Evolutionary conservation across 2,888 invertebrate genomes (phyloP).

Genomic region (Crossocerus cetratus): DNA sequence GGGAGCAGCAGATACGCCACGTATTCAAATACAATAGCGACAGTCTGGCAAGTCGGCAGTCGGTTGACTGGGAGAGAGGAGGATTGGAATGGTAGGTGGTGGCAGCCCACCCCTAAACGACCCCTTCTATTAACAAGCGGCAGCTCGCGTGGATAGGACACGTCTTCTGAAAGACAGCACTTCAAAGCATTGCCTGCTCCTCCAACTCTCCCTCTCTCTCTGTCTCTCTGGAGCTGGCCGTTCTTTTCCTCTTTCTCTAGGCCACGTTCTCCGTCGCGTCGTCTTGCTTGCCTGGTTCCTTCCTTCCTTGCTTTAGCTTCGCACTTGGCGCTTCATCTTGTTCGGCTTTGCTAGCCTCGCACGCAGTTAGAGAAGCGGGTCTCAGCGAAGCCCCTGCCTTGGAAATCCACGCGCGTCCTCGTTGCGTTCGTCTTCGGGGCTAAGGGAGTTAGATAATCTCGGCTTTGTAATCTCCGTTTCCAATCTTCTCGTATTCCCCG

Average conservation of each 20-base stretch:
- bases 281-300: neutral
- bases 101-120: constrained; percentile 60
- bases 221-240: constrained; percentile 24
- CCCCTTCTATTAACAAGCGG: constrained; percentile 73
- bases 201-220: constrained; percentile 16
- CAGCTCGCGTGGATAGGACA: constrained; percentile 67
- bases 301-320: constrained; percentile 1
- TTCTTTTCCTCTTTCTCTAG: constrained; percentile 15
- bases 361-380: constrained; percentile 28
- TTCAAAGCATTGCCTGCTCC: constrained; percentile 61
- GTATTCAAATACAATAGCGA: constrained; percentile 74
- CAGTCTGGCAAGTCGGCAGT: constrained; percentile 67
- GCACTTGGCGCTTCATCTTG: constrained; percentile 30
- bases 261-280: constrained; percentile 15
- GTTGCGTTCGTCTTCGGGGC: constrained; percentile 55
- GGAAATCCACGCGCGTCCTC: constrained; percentile 58
- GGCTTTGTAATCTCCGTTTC: constrained; percentile 69
- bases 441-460: constrained; percentile 70
- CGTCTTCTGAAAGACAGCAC: constrained; percentile 68
- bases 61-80: constrained; percentile 36
- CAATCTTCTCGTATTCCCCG: constrained; percentile 39
- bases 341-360: constrained; percentile 33
- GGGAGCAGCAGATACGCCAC: constrained; percentile 72
- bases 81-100: constrained; percentile 44
- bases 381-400: constrained; percentile 32